A percentile compares a stretch with the other conserved stretches of the same genome.
Conservation (phyloP, 2,888 invertebrate genomes). For the Xestia c-nigrum region DNA sequence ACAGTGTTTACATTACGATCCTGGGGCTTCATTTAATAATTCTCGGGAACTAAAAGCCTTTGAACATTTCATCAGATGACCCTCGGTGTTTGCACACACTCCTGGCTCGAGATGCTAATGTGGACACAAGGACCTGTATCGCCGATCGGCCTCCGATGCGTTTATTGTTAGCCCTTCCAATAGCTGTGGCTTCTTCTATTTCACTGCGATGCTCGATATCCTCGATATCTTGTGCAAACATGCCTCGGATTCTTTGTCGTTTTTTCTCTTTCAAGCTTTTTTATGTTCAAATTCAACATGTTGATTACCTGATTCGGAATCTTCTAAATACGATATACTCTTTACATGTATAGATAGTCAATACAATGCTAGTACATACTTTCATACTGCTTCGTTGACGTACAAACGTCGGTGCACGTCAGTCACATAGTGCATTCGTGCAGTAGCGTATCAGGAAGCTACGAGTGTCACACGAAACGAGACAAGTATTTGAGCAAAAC, state of each 20-base stretch:
- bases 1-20: conserved; percentile 89
- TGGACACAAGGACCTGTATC: conserved; percentile 90
- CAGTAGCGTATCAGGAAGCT: conserved; percentile 76
- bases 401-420: conserved; percentile 26
- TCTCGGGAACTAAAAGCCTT: conserved; percentile 91
- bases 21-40: conserved; percentile 91
- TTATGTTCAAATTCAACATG: conserved; percentile 27
- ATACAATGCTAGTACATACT: conserved; percentile 6
- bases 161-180: conserved; percentile 87
- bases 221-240: conserved; percentile 83
- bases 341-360: background rate
- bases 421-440: conserved; percentile 46
- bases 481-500: conserved; percentile 88
- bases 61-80: conserved; percentile 91
- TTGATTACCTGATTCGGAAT: conserved; percentile 27
- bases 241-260: conserved; percentile 66
- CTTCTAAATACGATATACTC: background rate
- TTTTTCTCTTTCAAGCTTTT: conserved; percentile 58
- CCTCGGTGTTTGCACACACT: conserved; percentile 90
- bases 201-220: conserved; percentile 82
- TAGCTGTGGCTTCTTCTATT: conserved; percentile 85
- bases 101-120: conserved; percentile 90
- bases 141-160: conserved; percentile 88
- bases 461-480: conserved; percentile 76
- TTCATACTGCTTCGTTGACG: conserved; percentile 2